Evolutionary conservation across 2,888 invertebrate species (phyloP).

Genomic region (Patella pellucida): DNA sequence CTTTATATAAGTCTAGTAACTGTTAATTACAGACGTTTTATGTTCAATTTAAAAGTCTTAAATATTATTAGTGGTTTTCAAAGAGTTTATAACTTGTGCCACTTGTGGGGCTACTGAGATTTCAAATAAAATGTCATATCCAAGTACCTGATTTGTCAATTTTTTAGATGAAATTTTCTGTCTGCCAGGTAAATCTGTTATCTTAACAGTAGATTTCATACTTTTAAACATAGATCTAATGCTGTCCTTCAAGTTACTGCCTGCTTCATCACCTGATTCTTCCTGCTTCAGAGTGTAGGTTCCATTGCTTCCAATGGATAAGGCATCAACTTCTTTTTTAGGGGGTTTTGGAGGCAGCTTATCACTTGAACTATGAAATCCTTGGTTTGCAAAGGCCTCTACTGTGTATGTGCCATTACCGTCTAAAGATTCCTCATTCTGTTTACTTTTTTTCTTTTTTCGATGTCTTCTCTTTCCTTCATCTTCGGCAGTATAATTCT

Average conservation of each 20-base stretch:
- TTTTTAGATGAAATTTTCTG: no score
- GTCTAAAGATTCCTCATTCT: conserved; percentile 37
- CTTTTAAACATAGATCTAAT: not conserved
- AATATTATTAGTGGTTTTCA: no score
- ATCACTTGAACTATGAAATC: not conserved
- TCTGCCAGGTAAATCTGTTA: not conserved
- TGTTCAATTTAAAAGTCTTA: no score
- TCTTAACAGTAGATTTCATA: not conserved
- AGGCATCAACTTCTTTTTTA: not conserved
- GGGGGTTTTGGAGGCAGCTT: not conserved
- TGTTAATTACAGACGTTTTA: no score
- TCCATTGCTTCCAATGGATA: not conserved
- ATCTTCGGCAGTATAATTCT: not conserved
- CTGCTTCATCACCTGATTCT: not conserved
- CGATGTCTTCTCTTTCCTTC: not conserved
- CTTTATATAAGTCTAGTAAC: no score
- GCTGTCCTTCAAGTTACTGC: not conserved
- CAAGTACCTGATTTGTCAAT: no score
- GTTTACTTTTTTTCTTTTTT: conserved; percentile 16
- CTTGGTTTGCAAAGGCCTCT: not conserved
- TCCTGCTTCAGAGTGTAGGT: conserved; percentile 12
- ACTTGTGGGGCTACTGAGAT: no score
- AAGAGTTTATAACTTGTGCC: no score
- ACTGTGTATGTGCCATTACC: conserved; percentile 50
- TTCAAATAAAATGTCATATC: no score